Evolutionary conservation across 1,140 invertebrate genomes (phyloP), one percentile per base, ranked within the genome.

Genomic region (Tyrophagus putrescentiae): DNA sequence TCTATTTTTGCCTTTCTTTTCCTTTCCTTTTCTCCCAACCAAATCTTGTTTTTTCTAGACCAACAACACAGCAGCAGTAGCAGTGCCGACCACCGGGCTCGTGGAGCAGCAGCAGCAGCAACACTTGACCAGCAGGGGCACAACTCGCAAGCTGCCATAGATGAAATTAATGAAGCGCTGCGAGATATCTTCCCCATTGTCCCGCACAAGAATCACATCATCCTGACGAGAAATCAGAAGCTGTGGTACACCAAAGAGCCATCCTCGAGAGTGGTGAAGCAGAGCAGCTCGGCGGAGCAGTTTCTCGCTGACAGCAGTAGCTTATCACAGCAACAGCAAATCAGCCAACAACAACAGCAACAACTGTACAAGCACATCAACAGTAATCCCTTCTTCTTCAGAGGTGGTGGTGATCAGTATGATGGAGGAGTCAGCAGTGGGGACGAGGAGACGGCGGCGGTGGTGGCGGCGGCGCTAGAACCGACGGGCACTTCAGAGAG

Each of bases 111-210:
- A 42, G 25, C 25, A 5, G 25, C 25, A 42, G 25, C 25, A 42
- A 42, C 25, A 42, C 18, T 9, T 31, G 27, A 54, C 25, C 13
- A 54, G 6, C 44, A 45, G 23, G 23, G 34, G 5, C 23, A 29
- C 7, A 60, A 66, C 33, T 62, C 61, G 52, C 50, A 58, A 53
- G 39, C 34, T 39, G 57, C 65, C 54, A 60, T 67, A 23, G 53
- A 52, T 34, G 65, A 62, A 50, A 48, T 67, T 28, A 64, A 62
- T 21, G 58, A 57, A n/a, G 32, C 65, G 16, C 61, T 67, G 25
- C 62, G 60, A 11, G 53, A 57, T 11, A 18, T 67, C 0, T 67
- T 67, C 41, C 65, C 65, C 5, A 5, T 67, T 27, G 48, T 67
- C 7, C 62, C 64, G 16, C 31, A 65, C 36, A 62, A 63, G 34